Percentiles rank a stretch among this genome's conserved stretches.
These are phyloP conservation scores for Anoncus sp. DNA, from an alignment of 2,888 invertebrate genomes.

Conservation along the genomic window DNA sequence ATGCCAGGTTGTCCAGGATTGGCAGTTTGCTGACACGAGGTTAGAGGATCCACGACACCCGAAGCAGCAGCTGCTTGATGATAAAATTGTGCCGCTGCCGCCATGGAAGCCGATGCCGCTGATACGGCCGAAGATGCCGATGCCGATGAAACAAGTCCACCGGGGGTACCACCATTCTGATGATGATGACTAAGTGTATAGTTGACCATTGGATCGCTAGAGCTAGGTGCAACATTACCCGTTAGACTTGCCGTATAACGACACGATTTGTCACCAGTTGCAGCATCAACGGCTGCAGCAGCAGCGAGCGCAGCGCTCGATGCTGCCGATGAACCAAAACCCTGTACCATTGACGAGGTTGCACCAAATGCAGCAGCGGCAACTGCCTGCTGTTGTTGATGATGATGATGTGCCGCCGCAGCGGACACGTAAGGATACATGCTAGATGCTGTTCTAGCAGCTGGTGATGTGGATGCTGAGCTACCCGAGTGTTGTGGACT, in stretches of 20 bases:
- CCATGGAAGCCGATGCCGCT: conserved; percentile 88
- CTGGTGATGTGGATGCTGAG: conserved; percentile 87
- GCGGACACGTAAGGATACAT: conserved; percentile 97
- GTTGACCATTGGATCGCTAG: conserved; percentile 91
- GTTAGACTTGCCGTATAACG: conserved; percentile 89
- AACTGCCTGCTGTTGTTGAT: conserved; percentile 89
- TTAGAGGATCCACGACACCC: conserved; percentile 92
- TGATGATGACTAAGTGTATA: conserved; percentile 91
- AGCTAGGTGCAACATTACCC: conserved; percentile 85
- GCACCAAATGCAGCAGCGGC: conserved; percentile 88
- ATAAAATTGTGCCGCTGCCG: conserved; percentile 93
- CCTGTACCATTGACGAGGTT: conserved; percentile 87
- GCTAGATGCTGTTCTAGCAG: conserved; percentile 87
- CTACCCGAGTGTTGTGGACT: conserved; percentile 89
- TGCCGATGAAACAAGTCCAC: conserved; percentile 82
- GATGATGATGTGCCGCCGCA: conserved; percentile 87
- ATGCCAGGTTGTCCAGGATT: conserved; percentile 91
- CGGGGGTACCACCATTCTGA: conserved; percentile 86
- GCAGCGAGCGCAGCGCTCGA: conserved; percentile 85
- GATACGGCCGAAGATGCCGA: conserved; percentile 88
- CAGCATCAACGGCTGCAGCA: conserved; percentile 87
- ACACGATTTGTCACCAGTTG: conserved; percentile 91
- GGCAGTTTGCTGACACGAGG: conserved; percentile 90
- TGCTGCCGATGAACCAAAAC: conserved; percentile 85
- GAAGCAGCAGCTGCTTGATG: conserved; percentile 92